Conservation (phyloP, 1,140 invertebrate genomes). For the Drosophila watanabei region DNA sequence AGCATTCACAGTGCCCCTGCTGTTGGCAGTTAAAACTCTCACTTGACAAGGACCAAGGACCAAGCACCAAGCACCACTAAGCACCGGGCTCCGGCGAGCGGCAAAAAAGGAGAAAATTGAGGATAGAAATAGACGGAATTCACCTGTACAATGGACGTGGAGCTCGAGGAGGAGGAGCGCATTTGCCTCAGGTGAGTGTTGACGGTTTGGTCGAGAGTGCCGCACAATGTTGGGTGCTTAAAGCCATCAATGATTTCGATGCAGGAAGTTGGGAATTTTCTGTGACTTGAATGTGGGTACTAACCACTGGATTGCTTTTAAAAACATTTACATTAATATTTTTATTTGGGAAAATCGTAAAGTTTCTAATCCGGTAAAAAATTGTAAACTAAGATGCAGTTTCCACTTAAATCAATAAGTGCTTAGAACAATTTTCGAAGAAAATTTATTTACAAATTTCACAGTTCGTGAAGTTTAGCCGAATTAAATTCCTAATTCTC, state of each 20-base stretch:
- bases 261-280: not conserved
- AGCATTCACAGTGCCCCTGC: slow-evolving; percentile 57
- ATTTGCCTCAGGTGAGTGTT: slow-evolving; percentile 77
- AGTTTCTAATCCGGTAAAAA: not conserved
- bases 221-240: slow-evolving; percentile 28
- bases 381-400: too few relatives aligned
- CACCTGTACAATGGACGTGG: slow-evolving; percentile 58
- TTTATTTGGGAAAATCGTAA: not conserved
- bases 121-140: slow-evolving; percentile 32
- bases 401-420: not conserved
- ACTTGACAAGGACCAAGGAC: slow-evolving; percentile 53
- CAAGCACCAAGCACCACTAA: slow-evolving; percentile 14
- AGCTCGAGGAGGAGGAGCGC: slow-evolving; percentile 69
- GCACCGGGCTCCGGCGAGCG: slow-evolving; percentile 7
- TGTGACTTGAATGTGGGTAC: not conserved
- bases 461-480: not conserved
- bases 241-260: slow-evolving; percentile 41
- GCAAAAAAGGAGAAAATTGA: slow-evolving; percentile 37
- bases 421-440: not conserved
- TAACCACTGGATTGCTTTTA: not conserved
- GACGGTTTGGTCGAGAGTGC: slow-evolving; percentile 36
- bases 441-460: not conserved
- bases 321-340: not conserved
- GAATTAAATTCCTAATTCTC: not conserved
- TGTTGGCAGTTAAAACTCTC: slow-evolving; percentile 63